Base-by-base conservation (phyloP, 2,113 vertebrate genomes). In the Sylvicapra grimmia region DNA sequence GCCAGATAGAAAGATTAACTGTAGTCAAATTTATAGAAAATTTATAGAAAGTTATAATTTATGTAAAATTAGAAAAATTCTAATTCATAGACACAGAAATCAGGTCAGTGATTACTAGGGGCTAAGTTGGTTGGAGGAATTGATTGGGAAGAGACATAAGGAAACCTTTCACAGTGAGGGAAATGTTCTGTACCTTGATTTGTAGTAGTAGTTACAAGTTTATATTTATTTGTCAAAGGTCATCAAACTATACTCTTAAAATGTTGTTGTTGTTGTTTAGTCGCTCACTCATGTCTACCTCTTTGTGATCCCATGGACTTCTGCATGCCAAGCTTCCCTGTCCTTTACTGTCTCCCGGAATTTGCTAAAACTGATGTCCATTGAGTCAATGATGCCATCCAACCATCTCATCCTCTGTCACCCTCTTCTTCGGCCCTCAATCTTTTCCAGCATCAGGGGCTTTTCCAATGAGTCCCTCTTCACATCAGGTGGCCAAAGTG, bases 21-120 rank as follows among this genome's bases (percentile, higher is more conserved):
- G 29, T 31, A 90, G 11, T 15, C n/a, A 49, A 82, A 96, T 77
- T 77, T 19, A 40, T 12, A 12, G 5, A 40, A 72, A 40, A 72
- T 23, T 40, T 72, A 36, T 12, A 72, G n/a, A 72, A 40, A 40
- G n/a, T 23, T 72, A 40, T 40, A 72, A 40, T 72, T 72, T 72
- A 40, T 72, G 40, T 19, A 72, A 72, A 36, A 72, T 72, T 31
- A 33, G 19, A 54, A 59, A 72, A 61, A 84, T 77, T 89, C 63
- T 54, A 86, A 92, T 90, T 93, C 86, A 36, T 56, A 95, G 16
- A 77, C 87, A 96, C 33, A 72, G 75, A 90, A 97, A 92, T 27
- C 80, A 92, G 89, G 86, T 27, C 27, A n/a, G 21, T 75, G 10
- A 6, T 91, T 93, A 53, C 54, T 89, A 79, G 54, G 59, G 56